Conservation (phyloP, 2,797 vertebrate species). For the Philypnodon macrostomus region DNA sequence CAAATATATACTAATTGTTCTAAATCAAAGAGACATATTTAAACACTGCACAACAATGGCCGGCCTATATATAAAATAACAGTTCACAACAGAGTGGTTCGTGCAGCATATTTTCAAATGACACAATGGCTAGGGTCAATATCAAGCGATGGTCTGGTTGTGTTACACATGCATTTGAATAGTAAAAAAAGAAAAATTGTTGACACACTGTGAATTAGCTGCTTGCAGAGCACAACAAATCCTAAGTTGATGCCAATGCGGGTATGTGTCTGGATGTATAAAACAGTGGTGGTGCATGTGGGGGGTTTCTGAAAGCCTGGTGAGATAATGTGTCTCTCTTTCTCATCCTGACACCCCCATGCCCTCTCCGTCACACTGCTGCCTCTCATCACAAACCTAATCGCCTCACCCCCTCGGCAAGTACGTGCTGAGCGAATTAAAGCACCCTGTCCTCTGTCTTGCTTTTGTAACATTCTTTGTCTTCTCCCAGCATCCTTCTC, state of each 20-base stretch:
- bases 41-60: no score
- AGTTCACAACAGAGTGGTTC: no score
- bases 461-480: constrained; percentile 62
- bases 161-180: constrained; percentile 12
- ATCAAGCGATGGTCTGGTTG: no score
- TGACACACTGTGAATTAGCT: constrained; percentile 17
- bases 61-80: no score
- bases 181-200: constrained; percentile 9
- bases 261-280: constrained; percentile 12
- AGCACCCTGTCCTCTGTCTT: constrained; percentile 67
- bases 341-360: constrained; percentile 75
- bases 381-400: constrained; percentile 82
- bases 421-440: constrained; percentile 79
- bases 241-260: constrained; percentile 11
- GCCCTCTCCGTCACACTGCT: constrained; percentile 77
- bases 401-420: constrained; percentile 77
- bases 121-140: no score
- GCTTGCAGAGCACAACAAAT: constrained; percentile 12
- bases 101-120: no score
- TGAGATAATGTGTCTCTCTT: constrained; percentile 71
- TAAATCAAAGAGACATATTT: no score
- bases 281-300: constrained; percentile 24
- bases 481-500: constrained; percentile 43
- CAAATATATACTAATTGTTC: no score
- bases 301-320: constrained; percentile 48